Conservation (phyloP, 2,113 vertebrate species). For the Fregetta grallaria region DNA sequence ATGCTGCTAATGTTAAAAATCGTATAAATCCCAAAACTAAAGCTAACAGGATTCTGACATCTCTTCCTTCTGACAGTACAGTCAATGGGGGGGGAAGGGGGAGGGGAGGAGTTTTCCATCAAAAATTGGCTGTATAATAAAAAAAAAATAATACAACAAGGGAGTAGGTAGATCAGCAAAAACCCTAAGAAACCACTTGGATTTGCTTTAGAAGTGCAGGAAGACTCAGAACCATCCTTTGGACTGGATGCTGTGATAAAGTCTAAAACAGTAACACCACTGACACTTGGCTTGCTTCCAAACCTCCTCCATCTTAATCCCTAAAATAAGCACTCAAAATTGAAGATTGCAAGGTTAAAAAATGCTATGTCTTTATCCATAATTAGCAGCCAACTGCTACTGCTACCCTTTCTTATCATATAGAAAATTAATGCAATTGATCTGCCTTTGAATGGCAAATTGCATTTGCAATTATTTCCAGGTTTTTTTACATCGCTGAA, state of each 20-base stretch:
- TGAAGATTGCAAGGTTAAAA: slow-evolving; percentile 3
- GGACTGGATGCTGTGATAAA: neutral
- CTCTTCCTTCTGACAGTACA: neutral
- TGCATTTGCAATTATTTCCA: neutral
- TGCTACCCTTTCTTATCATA: neutral
- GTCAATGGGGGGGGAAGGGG: accelerated
- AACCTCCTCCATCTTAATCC: slow-evolving; percentile 15
- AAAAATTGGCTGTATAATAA: neutral
- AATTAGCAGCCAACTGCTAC: slow-evolving; percentile 1
- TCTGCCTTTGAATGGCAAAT: slow-evolving; percentile 26
- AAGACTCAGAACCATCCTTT: neutral
- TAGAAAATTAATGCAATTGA: neutral
- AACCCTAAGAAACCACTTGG: neutral
- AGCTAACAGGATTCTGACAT: neutral
- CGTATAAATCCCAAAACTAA: neutral
- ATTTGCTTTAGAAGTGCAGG: neutral
- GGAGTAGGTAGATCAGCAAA: neutral
- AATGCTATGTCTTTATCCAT: neutral
- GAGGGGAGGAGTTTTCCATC: neutral
- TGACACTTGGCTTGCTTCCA: slow-evolving; percentile 6
- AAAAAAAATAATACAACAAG: neutral
- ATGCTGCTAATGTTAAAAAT: neutral
- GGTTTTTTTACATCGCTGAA: neutral
- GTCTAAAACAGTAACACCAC: neutral
- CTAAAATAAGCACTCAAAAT: slow-evolving; percentile 21